Percentiles rank a stretch among this genome's conserved stretches.
phyloP scores from a whole-genome alignment of 2,888 invertebrate species.

The Acrobasis consociella region DNA sequence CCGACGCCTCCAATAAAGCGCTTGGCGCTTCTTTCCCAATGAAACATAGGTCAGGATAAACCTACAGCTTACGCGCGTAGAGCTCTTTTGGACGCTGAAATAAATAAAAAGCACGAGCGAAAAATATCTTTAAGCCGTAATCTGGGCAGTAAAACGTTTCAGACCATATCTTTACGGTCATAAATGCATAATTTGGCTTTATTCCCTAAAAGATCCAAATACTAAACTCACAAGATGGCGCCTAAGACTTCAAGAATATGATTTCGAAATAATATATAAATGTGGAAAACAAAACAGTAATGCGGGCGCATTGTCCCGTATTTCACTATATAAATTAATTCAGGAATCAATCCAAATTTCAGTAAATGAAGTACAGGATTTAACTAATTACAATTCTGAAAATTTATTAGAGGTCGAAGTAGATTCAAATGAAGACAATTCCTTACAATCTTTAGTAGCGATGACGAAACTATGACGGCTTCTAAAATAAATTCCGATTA shows the following conservation, averaged over 20 bases:
- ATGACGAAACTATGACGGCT: not conserved
- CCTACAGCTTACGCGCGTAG: not conserved
- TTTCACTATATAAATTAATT: constrained; percentile 30
- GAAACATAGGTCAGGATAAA: not conserved
- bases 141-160: constrained; percentile 28
- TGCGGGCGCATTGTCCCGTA: constrained; percentile 37
- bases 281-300: constrained; percentile 42
- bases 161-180: not conserved
- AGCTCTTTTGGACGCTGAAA: not conserved
- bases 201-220: too few species aligned
- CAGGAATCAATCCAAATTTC: not conserved
- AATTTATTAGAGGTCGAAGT: not conserved
- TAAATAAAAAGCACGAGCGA: not conserved
- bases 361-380: too few species aligned
- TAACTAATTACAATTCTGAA: not conserved
- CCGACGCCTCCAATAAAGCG: not conserved
- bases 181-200: not conserved
- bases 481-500: not conserved
- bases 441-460: not conserved
- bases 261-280: constrained; percentile 37
- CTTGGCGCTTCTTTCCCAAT: not conserved
- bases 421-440: too few species aligned
- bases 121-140: constrained; percentile 7
- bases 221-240: too few species aligned
- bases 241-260: constrained; percentile 30